Percentiles rank a stretch among this genome's conserved stretches.
These are phyloP conservation scores for Vandiemenella viatica DNA, from an alignment of 2,888 invertebrate genomes.

Conservation along the genomic window DNA sequence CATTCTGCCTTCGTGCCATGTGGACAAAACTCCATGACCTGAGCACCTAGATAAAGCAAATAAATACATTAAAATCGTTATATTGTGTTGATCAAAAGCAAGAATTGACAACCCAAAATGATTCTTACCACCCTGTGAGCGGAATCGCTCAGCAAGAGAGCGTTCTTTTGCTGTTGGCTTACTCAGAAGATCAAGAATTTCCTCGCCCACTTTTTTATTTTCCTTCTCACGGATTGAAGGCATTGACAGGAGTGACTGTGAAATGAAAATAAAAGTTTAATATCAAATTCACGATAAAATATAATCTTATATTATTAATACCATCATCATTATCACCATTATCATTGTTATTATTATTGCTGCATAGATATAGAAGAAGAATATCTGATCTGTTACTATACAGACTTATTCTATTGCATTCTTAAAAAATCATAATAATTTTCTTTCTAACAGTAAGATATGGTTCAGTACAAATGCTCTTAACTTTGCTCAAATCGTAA, in stretches of 20 bases:
- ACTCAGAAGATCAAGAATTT: slow-evolving; percentile 82
- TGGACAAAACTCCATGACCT: slow-evolving; percentile 91
- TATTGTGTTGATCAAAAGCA: too few species aligned
- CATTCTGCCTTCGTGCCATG: slow-evolving; percentile 90
- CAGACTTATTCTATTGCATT: too few species aligned
- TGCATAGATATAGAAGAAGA: too few species aligned
- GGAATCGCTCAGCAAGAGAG: slow-evolving; percentile 86
- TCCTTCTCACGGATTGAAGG: slow-evolving; percentile 92
- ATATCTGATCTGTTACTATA: too few species aligned
- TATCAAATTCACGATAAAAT: too few species aligned
- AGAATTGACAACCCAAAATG: not conserved
- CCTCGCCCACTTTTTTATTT: slow-evolving; percentile 87
- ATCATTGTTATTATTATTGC: too few species aligned
- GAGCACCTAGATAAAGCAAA: slow-evolving; percentile 38
- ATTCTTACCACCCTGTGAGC: slow-evolving; percentile 70
- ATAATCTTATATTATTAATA: too few species aligned
- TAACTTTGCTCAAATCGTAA: too few species aligned
- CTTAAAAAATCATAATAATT: too few species aligned
- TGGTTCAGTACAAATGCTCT: too few species aligned
- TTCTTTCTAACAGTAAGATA: too few species aligned
- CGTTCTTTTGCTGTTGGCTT: slow-evolving; percentile 94
- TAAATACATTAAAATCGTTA: not conserved
- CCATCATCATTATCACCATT: too few species aligned
- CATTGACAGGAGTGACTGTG: slow-evolving; percentile 70
- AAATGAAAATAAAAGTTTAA: slow-evolving; percentile 9